Percentiles rank a stretch among this genome's conserved stretches.
These are phyloP conservation scores for Mesopsocus fuscifrons DNA, from an alignment of 2,888 invertebrate species.

Conservation along the genomic window DNA sequence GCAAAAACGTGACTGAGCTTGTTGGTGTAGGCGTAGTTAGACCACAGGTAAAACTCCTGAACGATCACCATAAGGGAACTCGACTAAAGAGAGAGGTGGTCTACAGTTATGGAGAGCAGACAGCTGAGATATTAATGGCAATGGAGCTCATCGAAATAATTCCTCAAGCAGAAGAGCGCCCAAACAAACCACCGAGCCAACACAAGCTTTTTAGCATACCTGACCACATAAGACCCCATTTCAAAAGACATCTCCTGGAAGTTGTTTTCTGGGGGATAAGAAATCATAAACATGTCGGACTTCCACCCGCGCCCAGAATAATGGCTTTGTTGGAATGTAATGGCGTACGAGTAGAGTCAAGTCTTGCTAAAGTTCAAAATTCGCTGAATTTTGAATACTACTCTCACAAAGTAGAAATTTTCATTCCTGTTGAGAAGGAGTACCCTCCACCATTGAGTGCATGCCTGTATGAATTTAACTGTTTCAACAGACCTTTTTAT, in stretches of 20 bases:
- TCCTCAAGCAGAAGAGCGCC: neutral
- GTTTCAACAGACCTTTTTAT: neutral
- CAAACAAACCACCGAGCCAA: too few relatives aligned
- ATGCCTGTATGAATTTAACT: neutral
- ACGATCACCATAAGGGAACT: constrained; percentile 22
- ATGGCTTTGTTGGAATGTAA: neutral
- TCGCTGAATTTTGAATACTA: neutral
- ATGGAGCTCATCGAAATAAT: constrained; percentile 27
- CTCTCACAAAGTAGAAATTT: neutral
- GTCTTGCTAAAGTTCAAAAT: neutral
- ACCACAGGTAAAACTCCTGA: constrained; percentile 26
- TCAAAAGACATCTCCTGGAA: neutral
- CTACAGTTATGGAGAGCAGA: constrained; percentile 21
- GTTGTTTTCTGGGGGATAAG: constrained; percentile 1
- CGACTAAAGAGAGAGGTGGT: constrained; percentile 27
- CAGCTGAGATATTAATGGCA: constrained; percentile 27
- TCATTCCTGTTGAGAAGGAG: neutral
- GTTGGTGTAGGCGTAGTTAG: constrained; percentile 26
- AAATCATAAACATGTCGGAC: neutral
- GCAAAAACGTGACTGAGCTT: constrained; percentile 21
- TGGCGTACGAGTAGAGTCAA: neutral
- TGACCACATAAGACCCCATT: constrained; percentile 3
- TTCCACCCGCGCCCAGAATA: neutral
- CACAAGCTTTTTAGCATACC: neutral
- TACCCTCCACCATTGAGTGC: neutral